Conservation (phyloP, 2,888 invertebrate species). For the Pycnomerus fuliginosus region DNA sequence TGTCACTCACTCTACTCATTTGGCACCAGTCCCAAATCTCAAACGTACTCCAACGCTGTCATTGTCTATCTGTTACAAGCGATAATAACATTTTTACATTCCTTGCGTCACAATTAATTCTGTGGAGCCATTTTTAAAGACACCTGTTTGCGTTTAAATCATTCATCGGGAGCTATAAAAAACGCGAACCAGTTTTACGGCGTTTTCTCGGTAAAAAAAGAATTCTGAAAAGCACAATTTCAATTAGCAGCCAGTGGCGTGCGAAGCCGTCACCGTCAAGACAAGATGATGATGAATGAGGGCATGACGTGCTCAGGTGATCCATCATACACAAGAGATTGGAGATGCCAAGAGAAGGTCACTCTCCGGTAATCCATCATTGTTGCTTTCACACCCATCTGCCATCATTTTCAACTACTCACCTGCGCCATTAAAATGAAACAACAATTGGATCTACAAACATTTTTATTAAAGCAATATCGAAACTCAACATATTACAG, state of each 20-base stretch:
- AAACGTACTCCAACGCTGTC: too few species aligned
- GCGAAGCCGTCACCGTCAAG: slow-evolving; percentile 34
- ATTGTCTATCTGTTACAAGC: slow-evolving; percentile 23
- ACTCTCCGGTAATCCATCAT: slow-evolving; percentile 48
- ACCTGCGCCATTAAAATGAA: slow-evolving; percentile 24
- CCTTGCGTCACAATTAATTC: slow-evolving; percentile 5
- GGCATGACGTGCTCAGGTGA: slow-evolving; percentile 51
- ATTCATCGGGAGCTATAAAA: slow-evolving; percentile 34
- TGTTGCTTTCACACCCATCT: slow-evolving; percentile 39
- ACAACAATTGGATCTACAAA: slow-evolving; percentile 54
- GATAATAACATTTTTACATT: slow-evolving; percentile 15
- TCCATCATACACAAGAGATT: slow-evolving; percentile 54
- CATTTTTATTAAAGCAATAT: slow-evolving; percentile 63
- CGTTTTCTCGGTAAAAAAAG: slow-evolving; percentile 25
- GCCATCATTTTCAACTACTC: slow-evolving; percentile 33
- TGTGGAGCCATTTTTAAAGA: slow-evolving; percentile 19
- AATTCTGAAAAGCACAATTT: slow-evolving; percentile 13
- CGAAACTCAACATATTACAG: slow-evolving; percentile 57
- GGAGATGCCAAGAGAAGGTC: slow-evolving; percentile 51
- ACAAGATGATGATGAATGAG: slow-evolving; percentile 52
- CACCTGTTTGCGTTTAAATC: slow-evolving; percentile 41
- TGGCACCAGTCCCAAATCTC: slow-evolving; percentile 23
- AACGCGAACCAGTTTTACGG: slow-evolving; percentile 22
- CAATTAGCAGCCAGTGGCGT: slow-evolving; percentile 38
- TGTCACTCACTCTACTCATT: slow-evolving; percentile 24